Percentiles rank a stretch among this genome's conserved stretches.
phyloP scores from a whole-genome alignment of 2,797 vertebrate species.

The Fratercula arctica region DNA sequence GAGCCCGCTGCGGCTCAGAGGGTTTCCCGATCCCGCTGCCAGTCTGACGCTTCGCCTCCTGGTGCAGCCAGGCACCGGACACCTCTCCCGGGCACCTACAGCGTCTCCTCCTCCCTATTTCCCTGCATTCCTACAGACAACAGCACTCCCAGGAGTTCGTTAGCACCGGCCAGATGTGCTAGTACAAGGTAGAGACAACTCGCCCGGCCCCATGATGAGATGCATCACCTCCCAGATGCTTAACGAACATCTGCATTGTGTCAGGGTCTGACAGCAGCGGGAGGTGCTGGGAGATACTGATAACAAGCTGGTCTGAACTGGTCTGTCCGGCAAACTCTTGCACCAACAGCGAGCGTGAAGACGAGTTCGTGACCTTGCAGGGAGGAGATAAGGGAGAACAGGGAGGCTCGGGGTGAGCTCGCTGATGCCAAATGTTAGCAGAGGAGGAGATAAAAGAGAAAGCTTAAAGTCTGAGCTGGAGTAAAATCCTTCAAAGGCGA shows the following conservation, averaged over 20 bases:
- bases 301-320: neutral
- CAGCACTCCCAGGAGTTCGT: rapidly evolving
- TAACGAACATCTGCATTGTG: neutral
- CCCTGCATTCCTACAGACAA: neutral
- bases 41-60: rapidly evolving
- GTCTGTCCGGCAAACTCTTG: neutral
- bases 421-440: rapidly evolving
- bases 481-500: neutral
- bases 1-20: rapidly evolving
- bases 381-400: neutral
- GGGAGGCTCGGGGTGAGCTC: neutral
- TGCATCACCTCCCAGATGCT: neutral
- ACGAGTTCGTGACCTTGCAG: neutral
- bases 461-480: neutral
- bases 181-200: neutral
- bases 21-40: rapidly evolving
- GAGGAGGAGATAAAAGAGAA: neutral
- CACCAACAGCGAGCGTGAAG: rapidly evolving
- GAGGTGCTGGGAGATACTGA: neutral
- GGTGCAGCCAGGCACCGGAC: neutral
- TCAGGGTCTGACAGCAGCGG: neutral
- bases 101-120: rapidly evolving
- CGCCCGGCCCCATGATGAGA: rapidly evolving
- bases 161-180: rapidly evolving
- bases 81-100: neutral